Conservation (phyloP, 2,888 invertebrate species). For the Tricholauxania praeusta region DNA sequence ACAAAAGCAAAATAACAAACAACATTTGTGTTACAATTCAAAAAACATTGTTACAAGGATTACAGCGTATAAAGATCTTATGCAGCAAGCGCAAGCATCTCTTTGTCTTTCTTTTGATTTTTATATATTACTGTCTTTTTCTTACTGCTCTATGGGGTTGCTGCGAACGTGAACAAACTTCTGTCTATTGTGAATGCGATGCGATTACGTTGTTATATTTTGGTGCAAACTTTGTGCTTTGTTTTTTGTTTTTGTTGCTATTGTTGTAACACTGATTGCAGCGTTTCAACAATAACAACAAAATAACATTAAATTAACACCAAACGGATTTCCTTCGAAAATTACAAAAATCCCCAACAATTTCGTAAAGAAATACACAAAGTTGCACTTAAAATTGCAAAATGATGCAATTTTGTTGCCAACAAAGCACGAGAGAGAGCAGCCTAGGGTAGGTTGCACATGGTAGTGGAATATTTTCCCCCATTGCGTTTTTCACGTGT, state of each 20-base stretch:
- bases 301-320: conserved; percentile 42
- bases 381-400: conserved; percentile 27
- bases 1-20: not conserved
- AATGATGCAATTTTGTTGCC: conserved; percentile 1
- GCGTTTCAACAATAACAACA: conserved; percentile 31
- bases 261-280: conserved; percentile 30
- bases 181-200: conserved; percentile 20
- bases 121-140: not conserved
- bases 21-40: conserved; percentile 23
- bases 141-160: not conserved
- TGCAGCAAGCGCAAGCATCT: not conserved
- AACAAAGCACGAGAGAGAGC: not conserved
- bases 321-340: conserved; percentile 31
- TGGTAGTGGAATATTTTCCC: not conserved
- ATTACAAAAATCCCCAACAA: conserved; percentile 32
- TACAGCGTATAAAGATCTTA: conserved; percentile 21
- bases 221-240: not conserved
- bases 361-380: conserved; percentile 24
- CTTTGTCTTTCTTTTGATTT: not conserved
- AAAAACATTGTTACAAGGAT: conserved; percentile 29
- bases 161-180: not conserved
- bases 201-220: conserved; percentile 22
- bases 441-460: not conserved
- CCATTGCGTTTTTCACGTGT: not conserved
- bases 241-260: not conserved